These are phyloP conservation scores for Pseudomyrmex cubaensis DNA, from an alignment of 1,140 invertebrate genomes.

Conservation along the genomic window DNA sequence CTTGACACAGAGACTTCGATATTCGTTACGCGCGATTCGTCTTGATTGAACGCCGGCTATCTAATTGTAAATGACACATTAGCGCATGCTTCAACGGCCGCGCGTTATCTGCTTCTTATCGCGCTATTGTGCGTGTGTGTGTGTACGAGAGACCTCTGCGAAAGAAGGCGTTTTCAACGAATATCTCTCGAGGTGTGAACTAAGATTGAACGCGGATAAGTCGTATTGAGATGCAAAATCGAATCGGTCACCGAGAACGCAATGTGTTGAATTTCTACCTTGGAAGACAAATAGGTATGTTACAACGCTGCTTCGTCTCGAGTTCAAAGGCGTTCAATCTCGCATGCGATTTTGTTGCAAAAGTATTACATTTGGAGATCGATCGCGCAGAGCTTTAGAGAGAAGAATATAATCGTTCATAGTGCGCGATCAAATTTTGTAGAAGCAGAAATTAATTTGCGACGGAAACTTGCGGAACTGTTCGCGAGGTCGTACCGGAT, in stretches of 20 bases:
- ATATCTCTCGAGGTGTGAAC: slow-evolving; percentile 7
- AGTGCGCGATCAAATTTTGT: not conserved
- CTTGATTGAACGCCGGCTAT: not conserved
- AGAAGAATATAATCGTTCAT: not conserved
- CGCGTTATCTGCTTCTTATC: too few relatives aligned
- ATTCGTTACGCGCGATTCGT: not conserved
- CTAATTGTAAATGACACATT: slow-evolving; percentile 8
- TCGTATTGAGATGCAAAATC: slow-evolving; percentile 19
- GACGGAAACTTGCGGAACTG: not conserved
- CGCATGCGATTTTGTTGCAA: not conserved
- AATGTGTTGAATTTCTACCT: not conserved
- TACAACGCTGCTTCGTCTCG: too few relatives aligned
- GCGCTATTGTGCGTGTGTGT: too few relatives aligned
- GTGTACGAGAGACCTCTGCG: not conserved
- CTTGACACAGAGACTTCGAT: too few relatives aligned
- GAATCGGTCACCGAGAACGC: slow-evolving; percentile 2
- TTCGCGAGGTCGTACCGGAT: not conserved
- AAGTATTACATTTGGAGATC: not conserved
- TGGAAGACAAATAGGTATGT: too few relatives aligned
- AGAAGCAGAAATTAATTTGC: not conserved
- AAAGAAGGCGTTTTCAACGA: not conserved
- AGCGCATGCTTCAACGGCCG: not conserved
- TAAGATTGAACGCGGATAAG: slow-evolving; percentile 32
- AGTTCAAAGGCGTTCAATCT: not conserved
- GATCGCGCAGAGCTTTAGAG: not conserved